Evolutionary conservation across 2,888 invertebrate genomes (phyloP).

Genomic region (Ophion ventricosus): DNA sequence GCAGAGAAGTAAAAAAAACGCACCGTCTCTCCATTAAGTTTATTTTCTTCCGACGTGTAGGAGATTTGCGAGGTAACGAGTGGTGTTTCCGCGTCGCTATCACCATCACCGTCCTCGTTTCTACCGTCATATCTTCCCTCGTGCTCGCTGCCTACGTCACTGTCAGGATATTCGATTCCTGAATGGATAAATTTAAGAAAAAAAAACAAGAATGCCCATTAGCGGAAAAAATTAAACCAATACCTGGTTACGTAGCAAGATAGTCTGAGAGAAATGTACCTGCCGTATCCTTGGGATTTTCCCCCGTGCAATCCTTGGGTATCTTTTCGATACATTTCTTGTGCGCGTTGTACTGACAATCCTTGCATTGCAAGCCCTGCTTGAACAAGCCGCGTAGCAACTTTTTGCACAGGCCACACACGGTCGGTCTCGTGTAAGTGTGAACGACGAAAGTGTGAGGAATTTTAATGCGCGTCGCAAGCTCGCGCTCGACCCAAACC

Average conservation of each 20-base stretch:
- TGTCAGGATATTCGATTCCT: slow-evolving; percentile 85
- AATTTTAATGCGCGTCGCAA: slow-evolving; percentile 87
- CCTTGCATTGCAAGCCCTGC: slow-evolving; percentile 98
- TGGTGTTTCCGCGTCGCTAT: slow-evolving; percentile 85
- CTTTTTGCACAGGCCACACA: slow-evolving; percentile 98
- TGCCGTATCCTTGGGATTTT: slow-evolving; percentile 86
- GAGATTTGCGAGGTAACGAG: slow-evolving; percentile 72
- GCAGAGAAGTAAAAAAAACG: slow-evolving; percentile 37
- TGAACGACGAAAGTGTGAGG: slow-evolving; percentile 99
- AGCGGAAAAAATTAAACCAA: slow-evolving; percentile 72
- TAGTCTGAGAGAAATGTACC: slow-evolving; percentile 76
- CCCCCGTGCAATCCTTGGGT: slow-evolving; percentile 95
- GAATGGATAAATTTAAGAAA: slow-evolving; percentile 10
- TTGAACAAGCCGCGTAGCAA: slow-evolving; percentile 97
- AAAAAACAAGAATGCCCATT: neutral
- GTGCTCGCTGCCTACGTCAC: slow-evolving; percentile 85
- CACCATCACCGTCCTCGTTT: slow-evolving; percentile 86
- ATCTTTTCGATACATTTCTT: slow-evolving; percentile 96
- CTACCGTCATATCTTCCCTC: slow-evolving; percentile 83
- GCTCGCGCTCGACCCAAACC: slow-evolving; percentile 89
- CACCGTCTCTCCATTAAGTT: slow-evolving; percentile 82
- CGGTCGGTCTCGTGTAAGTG: slow-evolving; percentile 97
- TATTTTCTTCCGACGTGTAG: slow-evolving; percentile 81
- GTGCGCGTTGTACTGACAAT: slow-evolving; percentile 98
- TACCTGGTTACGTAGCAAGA: neutral